Base-by-base conservation (phyloP, 2,113 vertebrate genomes). In the Pterocles gutturalis region DNA sequence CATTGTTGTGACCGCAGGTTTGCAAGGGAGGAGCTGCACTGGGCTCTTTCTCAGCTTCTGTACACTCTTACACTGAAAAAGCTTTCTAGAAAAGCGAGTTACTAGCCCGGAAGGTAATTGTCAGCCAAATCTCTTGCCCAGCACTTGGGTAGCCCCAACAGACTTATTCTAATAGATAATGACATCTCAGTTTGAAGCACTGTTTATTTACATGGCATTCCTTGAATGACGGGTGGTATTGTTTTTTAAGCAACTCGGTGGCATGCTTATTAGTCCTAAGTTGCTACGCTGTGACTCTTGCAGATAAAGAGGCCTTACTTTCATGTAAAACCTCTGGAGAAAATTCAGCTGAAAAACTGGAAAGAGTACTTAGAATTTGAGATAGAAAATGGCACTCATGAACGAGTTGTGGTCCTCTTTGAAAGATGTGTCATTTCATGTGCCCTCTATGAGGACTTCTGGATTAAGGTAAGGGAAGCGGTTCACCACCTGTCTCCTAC, bases 281-380 rank as follows among this genome's bases (percentile, higher is more conserved):
- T 88, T 96, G 57, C 46, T 9, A 2, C 91, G 5, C 75, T 76
- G 28, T 92, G 67, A 82, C 88, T 97, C 91, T 98, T 98, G 58
- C 75, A 99, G 99, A 99, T 99, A 77, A 99, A 99, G 98, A 99
- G 99, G 78, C 99, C 99, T 41, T 99, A 99, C 98, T 99, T 99
- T 98, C 99, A 99, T 1, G 99, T 99, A 82, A 99, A 99, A 98
- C 98, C 99, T 92, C 95, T 99, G 97, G 99, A 99, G 98, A 99
- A 99, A 98, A 98, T 99, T 48, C 99, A 99, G 97, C 98, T 99
- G 66, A 99, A 98, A 98, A 99, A 99, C 98, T 99, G 99, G 99
- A 99, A 99, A 98, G 99, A 99, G 97, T 99, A 99, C 97, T 98
- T 99, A 99, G 99, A 99, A 93, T 99, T 99, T 97, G 99, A 99